These are phyloP conservation scores for Haliclystus octoradiatus DNA, from an alignment of 30 jellyfish, hydroid and myxozoan species.

Conservation along the genomic window DNA sequence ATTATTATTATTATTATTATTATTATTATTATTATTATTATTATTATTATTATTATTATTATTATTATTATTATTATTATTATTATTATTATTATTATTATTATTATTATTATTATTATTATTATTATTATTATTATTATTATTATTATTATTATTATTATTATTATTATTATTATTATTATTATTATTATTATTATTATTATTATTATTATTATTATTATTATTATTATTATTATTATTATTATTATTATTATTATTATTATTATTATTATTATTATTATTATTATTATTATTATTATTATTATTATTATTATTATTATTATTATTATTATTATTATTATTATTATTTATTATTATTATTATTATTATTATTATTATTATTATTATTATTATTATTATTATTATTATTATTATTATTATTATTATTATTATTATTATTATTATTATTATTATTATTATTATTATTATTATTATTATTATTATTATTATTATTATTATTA, in stretches of 20 bases:
- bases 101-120: conserved; percentile 6
- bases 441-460: not conserved
- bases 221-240: conserved; percentile 4
- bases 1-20: not conserved
- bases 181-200: not conserved
- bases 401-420: not conserved
- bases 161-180: conserved; percentile 7
- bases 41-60: not conserved
- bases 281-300: conserved; percentile 14
- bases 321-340: conserved; percentile 3
- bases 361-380: conserved; percentile 2
- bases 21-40: not conserved
- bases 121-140: conserved; percentile 3
- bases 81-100: conserved; percentile 2
- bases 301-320: conserved; percentile 11
- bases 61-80: not conserved
- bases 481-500: conserved; percentile 4
- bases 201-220: conserved; percentile 6
- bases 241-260: conserved; percentile 9
- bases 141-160: not conserved
- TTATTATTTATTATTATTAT: not conserved
- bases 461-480: conserved; percentile 6
- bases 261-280: not conserved
- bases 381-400: conserved; percentile 2
- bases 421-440: conserved; percentile 6